Conservation (phyloP, 2,113 vertebrate genomes). For the Pterocles orientalis region DNA sequence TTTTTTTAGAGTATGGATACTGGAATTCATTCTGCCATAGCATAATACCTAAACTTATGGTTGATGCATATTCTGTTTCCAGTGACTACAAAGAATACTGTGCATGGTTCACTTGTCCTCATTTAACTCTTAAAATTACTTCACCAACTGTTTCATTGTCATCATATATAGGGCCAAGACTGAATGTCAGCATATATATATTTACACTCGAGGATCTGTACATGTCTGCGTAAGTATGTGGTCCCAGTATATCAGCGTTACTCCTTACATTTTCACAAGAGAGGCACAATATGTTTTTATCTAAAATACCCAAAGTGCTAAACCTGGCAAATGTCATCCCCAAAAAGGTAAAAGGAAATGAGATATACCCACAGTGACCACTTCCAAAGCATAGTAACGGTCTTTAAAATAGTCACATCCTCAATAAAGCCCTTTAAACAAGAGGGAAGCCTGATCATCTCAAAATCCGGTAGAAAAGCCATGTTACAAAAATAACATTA, state of each 20-base stretch:
- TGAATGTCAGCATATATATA: background rate
- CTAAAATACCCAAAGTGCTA: background rate
- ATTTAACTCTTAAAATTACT: background rate
- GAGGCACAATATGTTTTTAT: background rate
- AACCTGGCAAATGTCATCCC: background rate
- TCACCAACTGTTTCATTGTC: background rate
- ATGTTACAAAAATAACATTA: background rate
- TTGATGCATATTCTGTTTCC: background rate
- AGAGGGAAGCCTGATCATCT: background rate
- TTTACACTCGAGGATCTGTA: background rate
- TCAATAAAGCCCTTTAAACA: background rate
- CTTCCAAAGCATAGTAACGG: background rate
- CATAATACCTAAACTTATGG: background rate
- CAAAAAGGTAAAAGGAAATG: background rate
- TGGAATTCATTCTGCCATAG: background rate
- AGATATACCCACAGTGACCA: background rate
- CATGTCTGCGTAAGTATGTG: rapidly evolving
- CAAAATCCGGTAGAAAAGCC: background rate
- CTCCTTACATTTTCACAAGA: background rate
- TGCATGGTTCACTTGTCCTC: background rate
- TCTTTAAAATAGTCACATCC: background rate
- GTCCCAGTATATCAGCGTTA: background rate
- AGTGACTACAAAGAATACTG: background rate
- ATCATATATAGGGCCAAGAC: background rate
- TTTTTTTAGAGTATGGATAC: background rate